These are phyloP conservation scores for Ptychobarbus kaznakovi DNA, from an alignment of 2,797 vertebrate species.

Conservation along the genomic window DNA sequence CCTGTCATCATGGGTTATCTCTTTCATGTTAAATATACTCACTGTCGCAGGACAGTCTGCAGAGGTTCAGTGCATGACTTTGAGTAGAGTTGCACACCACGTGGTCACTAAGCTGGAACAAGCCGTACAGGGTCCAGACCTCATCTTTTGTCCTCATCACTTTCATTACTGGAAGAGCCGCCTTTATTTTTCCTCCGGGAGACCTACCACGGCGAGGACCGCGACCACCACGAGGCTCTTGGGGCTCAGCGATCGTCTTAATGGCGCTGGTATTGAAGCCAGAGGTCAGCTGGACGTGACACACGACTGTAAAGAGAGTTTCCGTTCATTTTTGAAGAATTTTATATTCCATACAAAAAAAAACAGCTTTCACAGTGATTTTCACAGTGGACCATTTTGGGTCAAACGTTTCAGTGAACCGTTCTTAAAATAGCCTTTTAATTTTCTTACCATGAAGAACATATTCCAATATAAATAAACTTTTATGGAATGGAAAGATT, in stretches of 20 bases:
- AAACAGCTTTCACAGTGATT: not conserved
- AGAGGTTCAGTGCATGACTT: constrained; percentile 52
- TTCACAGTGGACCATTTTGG: not conserved
- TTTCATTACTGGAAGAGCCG: not conserved
- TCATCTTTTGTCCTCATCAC: not conserved
- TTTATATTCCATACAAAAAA: not conserved
- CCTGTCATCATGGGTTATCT: too few relatives aligned
- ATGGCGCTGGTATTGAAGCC: constrained; percentile 64
- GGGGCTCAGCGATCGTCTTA: not conserved
- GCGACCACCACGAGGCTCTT: fast-evolving
- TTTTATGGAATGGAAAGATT: too few relatives aligned
- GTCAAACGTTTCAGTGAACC: not conserved
- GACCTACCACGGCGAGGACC: not conserved
- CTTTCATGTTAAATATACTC: constrained; percentile 46
- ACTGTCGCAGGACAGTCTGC: constrained; percentile 60
- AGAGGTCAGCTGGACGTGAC: constrained; percentile 52
- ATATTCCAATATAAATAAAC: not conserved
- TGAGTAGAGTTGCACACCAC: constrained; percentile 59
- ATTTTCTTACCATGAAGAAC: not conserved
- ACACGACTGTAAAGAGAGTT: constrained; percentile 64
- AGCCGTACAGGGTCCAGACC: constrained; percentile 59
- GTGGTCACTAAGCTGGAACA: constrained; percentile 68
- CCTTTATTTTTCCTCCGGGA: not conserved
- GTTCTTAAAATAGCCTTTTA: not conserved
- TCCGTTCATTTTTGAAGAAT: not conserved